Conservation (phyloP, 2,797 vertebrate species). For the Oryzias sinensis region DNA sequence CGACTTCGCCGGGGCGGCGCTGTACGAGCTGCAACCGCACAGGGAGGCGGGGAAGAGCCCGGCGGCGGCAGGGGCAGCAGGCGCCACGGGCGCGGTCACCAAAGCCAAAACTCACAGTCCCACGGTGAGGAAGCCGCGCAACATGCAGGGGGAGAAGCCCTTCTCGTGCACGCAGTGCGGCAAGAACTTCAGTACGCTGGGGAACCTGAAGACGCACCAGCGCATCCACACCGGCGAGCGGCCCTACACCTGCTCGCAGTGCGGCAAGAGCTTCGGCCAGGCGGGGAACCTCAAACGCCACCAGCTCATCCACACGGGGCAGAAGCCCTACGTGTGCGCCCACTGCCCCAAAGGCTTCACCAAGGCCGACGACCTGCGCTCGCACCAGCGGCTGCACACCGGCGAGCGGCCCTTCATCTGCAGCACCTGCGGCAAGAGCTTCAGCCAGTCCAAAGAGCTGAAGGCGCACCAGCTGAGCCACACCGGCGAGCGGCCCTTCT, state of each 20-base stretch:
- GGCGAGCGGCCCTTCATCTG: slow-evolving; percentile 80
- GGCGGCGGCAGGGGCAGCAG: slow-evolving; percentile 1
- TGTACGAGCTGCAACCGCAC: slow-evolving; percentile 67
- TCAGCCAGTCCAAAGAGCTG: slow-evolving; percentile 80
- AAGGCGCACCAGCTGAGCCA: slow-evolving; percentile 80
- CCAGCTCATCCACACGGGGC: slow-evolving; percentile 83
- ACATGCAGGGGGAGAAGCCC: slow-evolving; percentile 78
- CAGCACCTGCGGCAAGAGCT: slow-evolving; percentile 77
- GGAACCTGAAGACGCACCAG: slow-evolving; percentile 82
- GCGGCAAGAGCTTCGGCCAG: slow-evolving; percentile 83
- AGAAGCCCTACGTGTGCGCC: slow-evolving; percentile 80
- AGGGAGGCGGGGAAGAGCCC: slow-evolving; percentile 37
- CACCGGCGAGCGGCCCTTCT: slow-evolving; percentile 77
- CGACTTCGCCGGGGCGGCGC: slow-evolving; percentile 50
- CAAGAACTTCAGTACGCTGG: slow-evolving; percentile 83
- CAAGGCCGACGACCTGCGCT: slow-evolving; percentile 81
- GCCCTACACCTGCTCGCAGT: slow-evolving; percentile 81
- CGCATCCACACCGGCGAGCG: slow-evolving; percentile 82
- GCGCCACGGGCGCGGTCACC: slow-evolving; percentile 18
- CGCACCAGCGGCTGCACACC: slow-evolving; percentile 81
- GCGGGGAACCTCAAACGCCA: slow-evolving; percentile 82
- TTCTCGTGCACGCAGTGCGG: slow-evolving; percentile 81
- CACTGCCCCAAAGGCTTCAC: slow-evolving; percentile 83
- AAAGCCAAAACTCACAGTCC: slow-evolving; percentile 38
- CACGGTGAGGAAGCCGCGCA: slow-evolving; percentile 69